These are phyloP conservation scores for Hirudinaria manillensis DNA, from an alignment of 2,888 invertebrate species.

Conservation along the genomic window DNA sequence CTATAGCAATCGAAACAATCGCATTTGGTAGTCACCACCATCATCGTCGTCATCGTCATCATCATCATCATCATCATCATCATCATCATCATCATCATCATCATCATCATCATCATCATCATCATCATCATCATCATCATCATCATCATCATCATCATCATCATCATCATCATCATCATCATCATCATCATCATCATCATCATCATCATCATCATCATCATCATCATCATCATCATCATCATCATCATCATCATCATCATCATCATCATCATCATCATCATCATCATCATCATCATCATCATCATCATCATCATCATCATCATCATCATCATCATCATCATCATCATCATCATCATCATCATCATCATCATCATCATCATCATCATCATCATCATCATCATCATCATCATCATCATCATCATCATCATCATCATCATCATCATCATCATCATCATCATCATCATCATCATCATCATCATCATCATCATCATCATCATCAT, in stretches of 20 bases:
- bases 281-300: slow-evolving; percentile 24
- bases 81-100: slow-evolving; percentile 29
- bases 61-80: slow-evolving; percentile 11
- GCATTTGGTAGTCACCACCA: slow-evolving; percentile 24
- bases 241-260: slow-evolving; percentile 24
- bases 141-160: slow-evolving; percentile 29
- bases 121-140: slow-evolving; percentile 14
- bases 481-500: slow-evolving; percentile 30
- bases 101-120: slow-evolving; percentile 27
- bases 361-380: slow-evolving; percentile 27
- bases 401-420: slow-evolving; percentile 17
- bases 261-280: slow-evolving; percentile 28
- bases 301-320: slow-evolving; percentile 25
- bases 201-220: slow-evolving; percentile 15
- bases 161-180: slow-evolving; percentile 26
- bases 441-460: slow-evolving; percentile 27
- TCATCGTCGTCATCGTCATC: slow-evolving; percentile 28
- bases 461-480: slow-evolving; percentile 17
- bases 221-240: slow-evolving; percentile 11
- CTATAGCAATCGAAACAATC: no score
- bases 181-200: slow-evolving; percentile 15
- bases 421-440: slow-evolving; percentile 29
- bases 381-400: slow-evolving; percentile 28
- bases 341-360: slow-evolving; percentile 20
- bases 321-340: slow-evolving; percentile 28